Conservation (phyloP, 2,797 vertebrate species). For the Knipowitschia caucasica region DNA sequence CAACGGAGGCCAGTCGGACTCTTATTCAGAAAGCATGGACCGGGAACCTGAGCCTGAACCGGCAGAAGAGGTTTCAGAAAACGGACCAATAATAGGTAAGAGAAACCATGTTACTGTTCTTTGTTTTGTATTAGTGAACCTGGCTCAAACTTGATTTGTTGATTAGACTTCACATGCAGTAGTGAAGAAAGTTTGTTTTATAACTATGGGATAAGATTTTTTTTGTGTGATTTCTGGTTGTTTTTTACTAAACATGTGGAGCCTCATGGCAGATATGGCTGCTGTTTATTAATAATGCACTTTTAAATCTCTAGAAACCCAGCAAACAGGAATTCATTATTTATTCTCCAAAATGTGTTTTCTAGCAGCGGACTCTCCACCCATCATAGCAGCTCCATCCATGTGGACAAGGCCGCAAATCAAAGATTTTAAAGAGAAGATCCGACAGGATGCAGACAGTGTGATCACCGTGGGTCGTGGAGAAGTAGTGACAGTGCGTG, state of each 20-base stretch:
- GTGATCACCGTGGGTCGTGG: slow-evolving; percentile 98
- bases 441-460: slow-evolving; percentile 95
- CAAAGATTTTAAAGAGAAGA: slow-evolving; percentile 99
- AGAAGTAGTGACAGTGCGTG: slow-evolving; percentile 96
- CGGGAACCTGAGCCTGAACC: slow-evolving; percentile 84
- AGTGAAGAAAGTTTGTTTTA: no score
- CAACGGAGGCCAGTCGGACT: slow-evolving; percentile 87
- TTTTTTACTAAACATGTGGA: no score
- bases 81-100: slow-evolving; percentile 85
- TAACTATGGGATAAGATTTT: no score
- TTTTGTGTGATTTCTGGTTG: no score
- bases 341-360: background rate
- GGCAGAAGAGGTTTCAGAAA: slow-evolving; percentile 89
- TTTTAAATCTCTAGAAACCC: background rate
- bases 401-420: slow-evolving; percentile 99
- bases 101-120: background rate
- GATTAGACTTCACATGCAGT: slow-evolving; percentile 31
- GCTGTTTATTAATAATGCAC: background rate
- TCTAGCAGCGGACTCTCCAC: slow-evolving; percentile 78
- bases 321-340: background rate
- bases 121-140: background rate
- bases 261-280: background rate
- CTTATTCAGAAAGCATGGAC: slow-evolving; percentile 82
- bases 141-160: slow-evolving; percentile 41
- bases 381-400: slow-evolving; percentile 94